A percentile compares a stretch with the other conserved stretches of the same genome.
Conservation (phyloP, 1,140 invertebrate genomes). For the Megathymus violae region DNA sequence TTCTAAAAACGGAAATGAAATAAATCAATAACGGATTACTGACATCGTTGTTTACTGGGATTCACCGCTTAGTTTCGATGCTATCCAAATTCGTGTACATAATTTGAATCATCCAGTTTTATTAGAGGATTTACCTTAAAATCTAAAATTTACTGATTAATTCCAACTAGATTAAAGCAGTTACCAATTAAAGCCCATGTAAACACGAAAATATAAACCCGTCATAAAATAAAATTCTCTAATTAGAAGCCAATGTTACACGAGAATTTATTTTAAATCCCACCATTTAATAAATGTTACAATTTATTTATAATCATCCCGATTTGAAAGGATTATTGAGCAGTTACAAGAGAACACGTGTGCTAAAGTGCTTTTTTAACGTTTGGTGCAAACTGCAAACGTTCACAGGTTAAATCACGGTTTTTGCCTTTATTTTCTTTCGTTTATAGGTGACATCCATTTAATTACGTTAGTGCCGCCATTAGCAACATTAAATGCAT, state of each 20-base stretch:
- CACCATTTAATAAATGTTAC: constrained; percentile 32
- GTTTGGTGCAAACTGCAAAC: constrained; percentile 5
- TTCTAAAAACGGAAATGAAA: too few species aligned
- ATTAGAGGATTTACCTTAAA: too few species aligned
- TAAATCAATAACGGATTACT: too few species aligned
- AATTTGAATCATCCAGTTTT: too few species aligned
- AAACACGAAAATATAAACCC: not conserved
- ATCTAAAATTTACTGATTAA: not conserved
- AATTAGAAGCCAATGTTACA: constrained; percentile 27
- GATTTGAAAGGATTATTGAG: constrained; percentile 36
- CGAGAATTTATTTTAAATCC: constrained; percentile 22
- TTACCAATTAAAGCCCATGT: not conserved
- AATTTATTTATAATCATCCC: constrained; percentile 35
- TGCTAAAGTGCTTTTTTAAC: constrained; percentile 31
- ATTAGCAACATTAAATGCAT: too few species aligned
- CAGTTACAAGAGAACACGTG: constrained; percentile 33
- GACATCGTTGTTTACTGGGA: too few species aligned
- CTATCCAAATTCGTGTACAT: too few species aligned
- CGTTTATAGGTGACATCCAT: too few species aligned
- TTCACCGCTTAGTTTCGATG: too few species aligned
- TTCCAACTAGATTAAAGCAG: not conserved
- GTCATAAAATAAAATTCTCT: constrained; percentile 4
- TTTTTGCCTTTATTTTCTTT: not conserved
- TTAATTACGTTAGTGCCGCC: too few species aligned
- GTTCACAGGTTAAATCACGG: not conserved